Base-by-base conservation (phyloP, 2,797 vertebrate species). In the Sebastes alutus region DNA sequence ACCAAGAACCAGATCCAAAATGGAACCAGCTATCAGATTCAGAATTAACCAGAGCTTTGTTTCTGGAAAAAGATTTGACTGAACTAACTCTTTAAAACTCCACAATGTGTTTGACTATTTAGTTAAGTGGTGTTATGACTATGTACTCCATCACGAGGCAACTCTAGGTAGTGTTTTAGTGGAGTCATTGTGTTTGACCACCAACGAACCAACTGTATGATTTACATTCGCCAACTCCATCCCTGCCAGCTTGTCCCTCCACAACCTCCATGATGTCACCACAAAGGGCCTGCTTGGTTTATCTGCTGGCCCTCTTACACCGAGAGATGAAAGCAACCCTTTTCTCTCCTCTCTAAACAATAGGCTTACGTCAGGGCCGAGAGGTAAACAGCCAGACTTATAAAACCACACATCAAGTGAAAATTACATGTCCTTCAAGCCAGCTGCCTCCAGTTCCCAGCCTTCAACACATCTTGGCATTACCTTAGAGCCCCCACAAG, bases 341-440 rank as follows among this genome's bases (percentile, higher is more conserved):
- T 83, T 78, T 69, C 77, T 75, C 25, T 71, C 69, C 80, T 79
- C 63, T 90, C 64, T 49, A 90, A 92, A 92, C 89, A 93, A 92
- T 81, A 82, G 65, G 13, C 62, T 88, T 82, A 87, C 12, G 30
- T 87, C 85, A 87, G 70, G 62, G 75, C 77, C 60, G 59, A 71
- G 76, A 75, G 74, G 86, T 84, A 86, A 93, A 91, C 81, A 87
- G 87, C 75, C 83, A 88, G 71, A 77, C 74, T 87, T 84, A 74
- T 87, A 89, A 91, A 92, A 82, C 78, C 80, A 65, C 72, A 46
- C 76, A 74, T 83, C 81, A 79, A 75, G 62, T 74, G 77, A 81
- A 84, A 84, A 89, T 81, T 73, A 87, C 64, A 89, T 14, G 29
- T 80, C 60, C 38, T 67, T 27, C 73, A 54, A 70, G 60, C 29